A percentile compares a stretch with the other conserved stretches of the same genome.
These are phyloP conservation scores for Anoplius nigerrimus DNA, from an alignment of 2,888 invertebrate genomes.

Conservation along the genomic window DNA sequence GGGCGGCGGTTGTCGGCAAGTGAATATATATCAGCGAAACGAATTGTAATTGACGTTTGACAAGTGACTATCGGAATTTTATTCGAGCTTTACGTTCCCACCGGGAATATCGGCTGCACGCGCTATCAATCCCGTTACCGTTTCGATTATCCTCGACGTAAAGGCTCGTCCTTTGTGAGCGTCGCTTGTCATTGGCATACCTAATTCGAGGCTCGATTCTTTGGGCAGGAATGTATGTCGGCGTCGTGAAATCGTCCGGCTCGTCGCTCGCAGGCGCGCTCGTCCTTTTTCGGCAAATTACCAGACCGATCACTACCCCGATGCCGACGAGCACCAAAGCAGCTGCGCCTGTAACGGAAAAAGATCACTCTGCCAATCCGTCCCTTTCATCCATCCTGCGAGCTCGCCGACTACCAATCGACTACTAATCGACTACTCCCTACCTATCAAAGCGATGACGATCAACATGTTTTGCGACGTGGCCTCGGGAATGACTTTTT, in stretches of 20 bases:
- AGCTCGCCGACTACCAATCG: not conserved
- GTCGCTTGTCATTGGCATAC: constrained; percentile 64
- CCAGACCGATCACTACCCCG: constrained; percentile 70
- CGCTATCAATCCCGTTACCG: constrained; percentile 51
- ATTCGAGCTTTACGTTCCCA: not conserved
- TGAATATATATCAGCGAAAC: no score
- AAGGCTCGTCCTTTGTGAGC: constrained; percentile 68
- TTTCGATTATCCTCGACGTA: constrained; percentile 71
- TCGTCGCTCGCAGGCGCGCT: constrained; percentile 50
- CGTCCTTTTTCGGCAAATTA: constrained; percentile 67
- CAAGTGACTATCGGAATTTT: not conserved
- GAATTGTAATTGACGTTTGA: no score
- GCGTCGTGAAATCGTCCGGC: constrained; percentile 71
- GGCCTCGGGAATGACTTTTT: constrained; percentile 62
- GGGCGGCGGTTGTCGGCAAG: not conserved
- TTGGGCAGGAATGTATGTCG: constrained; percentile 68
- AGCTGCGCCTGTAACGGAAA: constrained; percentile 56
- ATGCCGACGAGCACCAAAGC: constrained; percentile 70
- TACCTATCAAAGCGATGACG: constrained; percentile 68
- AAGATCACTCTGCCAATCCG: not conserved
- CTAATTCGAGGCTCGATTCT: constrained; percentile 69
- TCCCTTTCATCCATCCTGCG: not conserved
- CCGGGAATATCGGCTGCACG: no score
- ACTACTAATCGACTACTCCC: not conserved
- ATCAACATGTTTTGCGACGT: constrained; percentile 65